phyloP scores from a whole-genome alignment of 1,140 invertebrate genomes.

The Trichonephila clavata region DNA sequence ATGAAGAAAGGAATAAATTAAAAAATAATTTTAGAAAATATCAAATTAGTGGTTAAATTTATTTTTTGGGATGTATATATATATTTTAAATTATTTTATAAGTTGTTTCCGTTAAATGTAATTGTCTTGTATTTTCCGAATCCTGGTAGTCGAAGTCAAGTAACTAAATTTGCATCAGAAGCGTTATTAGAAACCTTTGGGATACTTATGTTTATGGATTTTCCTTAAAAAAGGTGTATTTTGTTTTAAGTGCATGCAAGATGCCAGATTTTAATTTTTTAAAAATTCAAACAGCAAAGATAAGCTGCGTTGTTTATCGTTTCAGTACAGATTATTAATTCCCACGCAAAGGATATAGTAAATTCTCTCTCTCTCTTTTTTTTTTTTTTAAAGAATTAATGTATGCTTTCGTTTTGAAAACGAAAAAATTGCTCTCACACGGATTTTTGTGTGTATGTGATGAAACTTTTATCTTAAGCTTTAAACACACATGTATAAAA shows the following conservation, averaged over 20 bases:
- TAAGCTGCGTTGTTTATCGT: neutral
- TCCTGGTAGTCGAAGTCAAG: neutral
- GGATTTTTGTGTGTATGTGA: no score
- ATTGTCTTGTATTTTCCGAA: neutral
- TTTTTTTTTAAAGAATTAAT: no score
- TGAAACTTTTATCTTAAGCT: no score
- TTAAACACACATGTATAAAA: no score
- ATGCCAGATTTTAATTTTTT: neutral
- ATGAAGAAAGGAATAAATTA: neutral
- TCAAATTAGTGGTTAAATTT: neutral
- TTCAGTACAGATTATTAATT: neutral
- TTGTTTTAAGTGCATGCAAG: neutral
- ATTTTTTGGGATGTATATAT: no score
- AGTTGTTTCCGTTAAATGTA: neutral
- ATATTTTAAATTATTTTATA: neutral
- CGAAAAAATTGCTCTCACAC: no score
- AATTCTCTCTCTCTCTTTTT: no score
- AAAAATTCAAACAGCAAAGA: neutral
- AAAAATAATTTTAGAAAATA: constrained; percentile 2
- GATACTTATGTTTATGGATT: neutral
- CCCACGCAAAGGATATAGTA: neutral
- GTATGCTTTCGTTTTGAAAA: no score
- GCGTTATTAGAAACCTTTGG: neutral
- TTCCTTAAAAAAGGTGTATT: neutral
- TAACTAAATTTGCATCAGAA: neutral